A percentile compares a stretch with the other conserved stretches of the same genome.
Evolutionary conservation across 1,140 invertebrate genomes (phyloP).

Genomic region (Archivesica marissinica): DNA sequence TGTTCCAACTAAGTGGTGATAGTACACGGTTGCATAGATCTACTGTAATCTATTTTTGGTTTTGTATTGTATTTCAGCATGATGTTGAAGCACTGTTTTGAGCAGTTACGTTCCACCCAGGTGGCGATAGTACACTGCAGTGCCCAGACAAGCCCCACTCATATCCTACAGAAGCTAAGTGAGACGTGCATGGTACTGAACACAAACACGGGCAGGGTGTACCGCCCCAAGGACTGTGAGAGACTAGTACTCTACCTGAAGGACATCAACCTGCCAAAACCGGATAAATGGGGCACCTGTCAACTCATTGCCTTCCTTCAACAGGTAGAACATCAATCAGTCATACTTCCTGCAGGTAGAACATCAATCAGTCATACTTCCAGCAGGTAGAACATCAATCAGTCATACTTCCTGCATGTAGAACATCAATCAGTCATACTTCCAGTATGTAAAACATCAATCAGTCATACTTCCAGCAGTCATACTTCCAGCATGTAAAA

Average conservation of each 20-base stretch:
- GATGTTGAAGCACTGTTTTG: constrained; percentile 87
- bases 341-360: too few relatives aligned
- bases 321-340: constrained; percentile 87
- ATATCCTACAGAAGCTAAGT: constrained; percentile 90
- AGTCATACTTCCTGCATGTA: too few relatives aligned
- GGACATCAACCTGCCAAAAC: constrained; percentile 91
- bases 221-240: constrained; percentile 90
- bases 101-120: constrained; percentile 86
- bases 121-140: constrained; percentile 91
- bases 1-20: too few relatives aligned
- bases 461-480: too few relatives aligned
- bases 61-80: constrained; percentile 83
- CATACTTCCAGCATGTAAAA: too few relatives aligned
- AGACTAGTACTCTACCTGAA: constrained; percentile 91
- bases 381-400: too few relatives aligned
- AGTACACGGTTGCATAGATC: too few relatives aligned
- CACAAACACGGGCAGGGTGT: constrained; percentile 89
- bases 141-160: constrained; percentile 89
- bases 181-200: constrained; percentile 90
- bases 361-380: too few relatives aligned
- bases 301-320: constrained; percentile 91
- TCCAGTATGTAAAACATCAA: too few relatives aligned
- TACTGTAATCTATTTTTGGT: too few relatives aligned
- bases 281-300: constrained; percentile 93
- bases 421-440: too few relatives aligned